Base-by-base conservation (phyloP, 2,797 vertebrate genomes). In the Ptychadena robeensis region DNA sequence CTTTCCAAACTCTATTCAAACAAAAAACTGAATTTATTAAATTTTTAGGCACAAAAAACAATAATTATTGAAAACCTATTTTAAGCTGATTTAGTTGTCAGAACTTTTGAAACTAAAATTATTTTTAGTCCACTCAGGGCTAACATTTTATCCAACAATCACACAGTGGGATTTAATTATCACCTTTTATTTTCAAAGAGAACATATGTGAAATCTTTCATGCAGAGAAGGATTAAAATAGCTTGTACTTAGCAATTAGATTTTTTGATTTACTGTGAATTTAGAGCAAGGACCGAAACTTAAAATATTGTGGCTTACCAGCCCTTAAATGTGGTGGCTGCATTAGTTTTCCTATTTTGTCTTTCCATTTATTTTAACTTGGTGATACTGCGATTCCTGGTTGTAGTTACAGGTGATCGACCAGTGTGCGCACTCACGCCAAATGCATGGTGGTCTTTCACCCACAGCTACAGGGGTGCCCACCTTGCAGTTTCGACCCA, bases 151-250 rank as follows among this genome's bases (percentile, higher is more conserved):
- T 12, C 28, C 64, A 57, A 57, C 31, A 79, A 70, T 79, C 37
- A 74, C 80, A 25, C 75, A 73, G 40, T 59, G 30, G 70, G 76
- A 37, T 57, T 40, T 83, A 83, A 83, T 83, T 79, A 73, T 37
- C 82, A 73, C 69, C 63, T 73, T n/a, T 73, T n/a, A 3, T 59
- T 35, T 14, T 25, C 63, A 28, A 40, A 15, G 32, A 31, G 72
- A 70, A 70, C 28, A n/a, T 28, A 79, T 57, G 53, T 48, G 48
- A 40, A 59, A 28, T 64, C 67, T 71, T 28, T 44, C 32, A 12
- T 53, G 40, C 28, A 72, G 57, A 9, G 57, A 68, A 59, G 71
- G 69, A 83, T 79, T 73, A 67, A 79, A 83, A 67, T 66, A 83
- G 63, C 82, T 34, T 38, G 25, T 71, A 4, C 0, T 30, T 9